Percentiles rank a stretch among this genome's conserved stretches.
phyloP scores from a whole-genome alignment of 2,888 invertebrate species.

The Lasioglossum leucozonium region DNA sequence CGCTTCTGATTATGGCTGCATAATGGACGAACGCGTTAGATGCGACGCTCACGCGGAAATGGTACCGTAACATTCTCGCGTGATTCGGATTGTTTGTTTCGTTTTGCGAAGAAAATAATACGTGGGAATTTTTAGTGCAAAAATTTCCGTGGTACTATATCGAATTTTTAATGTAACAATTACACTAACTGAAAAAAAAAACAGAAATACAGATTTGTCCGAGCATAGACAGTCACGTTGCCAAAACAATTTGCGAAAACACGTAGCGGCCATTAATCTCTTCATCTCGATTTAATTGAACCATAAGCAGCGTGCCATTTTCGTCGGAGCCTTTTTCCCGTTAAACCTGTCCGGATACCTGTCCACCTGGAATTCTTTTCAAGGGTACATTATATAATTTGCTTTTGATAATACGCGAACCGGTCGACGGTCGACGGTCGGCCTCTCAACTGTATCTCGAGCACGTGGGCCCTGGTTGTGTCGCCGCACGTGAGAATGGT shows the following conservation, averaged over 20 bases:
- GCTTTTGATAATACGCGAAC: constrained; percentile 50
- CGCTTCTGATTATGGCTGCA: constrained; percentile 1
- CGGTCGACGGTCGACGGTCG: constrained; percentile 20
- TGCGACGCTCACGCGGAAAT: background rate
- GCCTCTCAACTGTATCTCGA: constrained; percentile 56
- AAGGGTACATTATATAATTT: constrained; percentile 55
- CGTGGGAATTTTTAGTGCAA: background rate
- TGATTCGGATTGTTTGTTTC: background rate
- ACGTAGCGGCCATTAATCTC: background rate
- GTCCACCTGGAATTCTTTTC: constrained; percentile 28
- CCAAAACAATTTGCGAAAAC: background rate
- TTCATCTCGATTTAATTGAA: constrained; percentile 7
- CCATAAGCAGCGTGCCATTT: background rate
- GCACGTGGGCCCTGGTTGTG: constrained; percentile 73
- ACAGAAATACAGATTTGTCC: too few relatives aligned
- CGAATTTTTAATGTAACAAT: too few relatives aligned
- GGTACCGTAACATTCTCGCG: background rate
- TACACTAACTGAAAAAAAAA: too few relatives aligned
- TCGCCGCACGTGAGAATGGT: constrained; percentile 81
- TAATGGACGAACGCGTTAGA: constrained; percentile 4
- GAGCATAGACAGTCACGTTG: background rate
- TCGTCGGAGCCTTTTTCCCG: background rate
- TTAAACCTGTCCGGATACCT: constrained; percentile 12
- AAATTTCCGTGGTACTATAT: background rate
- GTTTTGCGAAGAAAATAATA: background rate